Evolutionary conservation across 2,888 invertebrate genomes (phyloP), one percentile per base, ranked within the genome.

Genomic region (Tetramorium bicarinatum): DNA sequence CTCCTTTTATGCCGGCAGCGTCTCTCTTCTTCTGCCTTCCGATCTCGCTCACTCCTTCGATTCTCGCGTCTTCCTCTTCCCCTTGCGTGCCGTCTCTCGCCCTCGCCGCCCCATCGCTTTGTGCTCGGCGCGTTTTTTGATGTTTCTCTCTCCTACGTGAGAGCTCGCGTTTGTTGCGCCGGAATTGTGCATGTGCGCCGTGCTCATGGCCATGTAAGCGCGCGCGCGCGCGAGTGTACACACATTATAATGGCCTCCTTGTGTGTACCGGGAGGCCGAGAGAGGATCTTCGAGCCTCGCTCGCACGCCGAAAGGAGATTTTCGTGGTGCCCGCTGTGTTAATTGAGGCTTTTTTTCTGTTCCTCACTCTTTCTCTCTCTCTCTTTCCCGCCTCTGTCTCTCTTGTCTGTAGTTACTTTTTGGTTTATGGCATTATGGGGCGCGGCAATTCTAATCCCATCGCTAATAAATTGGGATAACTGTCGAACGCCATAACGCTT

Each of bases 71-170:
- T 82, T 82, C 82, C 72, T 67, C 66, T 47, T 85, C 86, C 64
- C 54, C 38, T 25, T n/a, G 44, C 44, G 25, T 13, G 38, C 54
- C 81, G 18, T 76, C 77, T 49, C 72, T 56, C 77, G 59, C 64
- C 74, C 79, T 81, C 79, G 82, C 66, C 72, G 62, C 86, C 87
- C 87, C 84, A 87, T 83, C 87, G 91, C 93, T 93, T 94, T 93
- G 92, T 93, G 86, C 90, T 87, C 88, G 88, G 80, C 87, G 90
- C 88, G 90, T 91, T 93, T 92, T 93, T 94, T 93, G 90, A 93
- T 93, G 93, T 93, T 93, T 90, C 90, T 90, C 90, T 79, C 79
- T 80, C 47, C 59, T 80, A 80, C 84, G 85, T 84, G 87, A 80
- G 79, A 89, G 87, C 87, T 86, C 81, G 80, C 87, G 87, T 88